phyloP scores from a whole-genome alignment of 2,888 invertebrate species.

The Eilema griseolum region DNA sequence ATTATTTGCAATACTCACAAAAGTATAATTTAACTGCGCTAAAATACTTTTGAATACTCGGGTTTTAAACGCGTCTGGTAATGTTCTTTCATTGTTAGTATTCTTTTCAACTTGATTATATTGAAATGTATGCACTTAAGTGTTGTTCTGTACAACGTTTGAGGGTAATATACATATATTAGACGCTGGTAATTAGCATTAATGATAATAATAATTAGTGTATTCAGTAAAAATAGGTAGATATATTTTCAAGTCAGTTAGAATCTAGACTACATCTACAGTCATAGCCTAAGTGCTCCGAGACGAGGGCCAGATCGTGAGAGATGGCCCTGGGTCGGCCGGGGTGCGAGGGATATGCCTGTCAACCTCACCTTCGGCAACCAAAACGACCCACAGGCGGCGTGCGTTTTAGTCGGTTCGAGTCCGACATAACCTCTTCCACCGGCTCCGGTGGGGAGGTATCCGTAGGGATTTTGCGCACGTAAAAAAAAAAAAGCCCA shows the following conservation, averaged over 20 bases:
- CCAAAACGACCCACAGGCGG: too few species aligned
- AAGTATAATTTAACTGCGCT: background rate
- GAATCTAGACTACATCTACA: background rate
- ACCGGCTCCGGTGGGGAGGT: too few species aligned
- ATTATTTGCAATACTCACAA: background rate
- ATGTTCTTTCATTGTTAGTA: background rate
- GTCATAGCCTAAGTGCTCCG: too few species aligned
- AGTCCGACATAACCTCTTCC: too few species aligned
- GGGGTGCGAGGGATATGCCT: too few species aligned
- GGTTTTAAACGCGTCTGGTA: background rate
- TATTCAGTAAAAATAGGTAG: background rate
- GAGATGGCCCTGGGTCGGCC: too few species aligned
- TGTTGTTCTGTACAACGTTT: slow-evolving; percentile 10
- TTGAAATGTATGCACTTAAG: slow-evolving; percentile 14
- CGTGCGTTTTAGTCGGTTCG: too few species aligned
- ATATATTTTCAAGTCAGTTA: background rate
- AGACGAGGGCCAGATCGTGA: too few species aligned
- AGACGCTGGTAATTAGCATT: slow-evolving; percentile 3
- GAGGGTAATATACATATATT: slow-evolving; percentile 16
- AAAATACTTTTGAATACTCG: background rate
- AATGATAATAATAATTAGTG: background rate
- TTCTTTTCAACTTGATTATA: slow-evolving; percentile 10
- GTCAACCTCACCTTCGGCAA: too few species aligned
- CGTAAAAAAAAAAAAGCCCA: too few species aligned
- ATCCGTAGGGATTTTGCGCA: too few species aligned